A percentile compares a stretch with the other conserved stretches of the same genome.
Evolutionary conservation across 1,140 invertebrate species (phyloP).

Genomic region (Apis dorsata): DNA sequence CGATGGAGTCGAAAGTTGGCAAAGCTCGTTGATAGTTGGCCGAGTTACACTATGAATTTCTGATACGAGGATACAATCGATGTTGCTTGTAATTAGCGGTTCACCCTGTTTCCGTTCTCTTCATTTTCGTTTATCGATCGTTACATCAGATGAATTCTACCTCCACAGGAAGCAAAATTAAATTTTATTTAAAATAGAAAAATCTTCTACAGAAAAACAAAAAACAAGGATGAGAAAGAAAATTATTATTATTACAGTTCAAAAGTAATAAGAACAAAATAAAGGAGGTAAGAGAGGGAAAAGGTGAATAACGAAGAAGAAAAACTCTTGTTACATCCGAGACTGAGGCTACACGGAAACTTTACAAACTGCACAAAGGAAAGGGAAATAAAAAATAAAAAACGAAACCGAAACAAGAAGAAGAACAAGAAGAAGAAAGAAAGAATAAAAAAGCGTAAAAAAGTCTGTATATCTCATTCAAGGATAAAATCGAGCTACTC

Average conservation of each 20-base stretch:
- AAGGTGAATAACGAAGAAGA: no score
- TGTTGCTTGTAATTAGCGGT: slow-evolving; percentile 22
- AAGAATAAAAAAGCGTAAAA: no score
- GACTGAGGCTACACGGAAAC: no score
- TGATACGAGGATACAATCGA: slow-evolving; percentile 25
- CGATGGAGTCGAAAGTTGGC: slow-evolving; percentile 5
- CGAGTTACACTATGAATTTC: slow-evolving; percentile 22
- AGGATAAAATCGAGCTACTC: no score
- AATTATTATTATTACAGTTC: no score
- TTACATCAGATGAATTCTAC: neutral
- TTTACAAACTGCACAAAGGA: neutral
- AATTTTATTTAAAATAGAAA: neutral
- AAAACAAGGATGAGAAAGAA: neutral
- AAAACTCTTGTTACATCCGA: no score
- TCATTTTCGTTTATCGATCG: slow-evolving; percentile 7
- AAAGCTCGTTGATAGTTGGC: slow-evolving; percentile 19
- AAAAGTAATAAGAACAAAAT: no score
- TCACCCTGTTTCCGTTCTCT: neutral
- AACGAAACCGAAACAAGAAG: neutral
- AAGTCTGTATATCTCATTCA: no score
- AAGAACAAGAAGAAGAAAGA: neutral
- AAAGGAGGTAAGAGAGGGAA: no score
- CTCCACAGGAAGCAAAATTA: no score
- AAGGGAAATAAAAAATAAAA: neutral
- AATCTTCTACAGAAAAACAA: neutral